Evolutionary conservation across 2,797 vertebrate species (phyloP).

Genomic region (Zalophus californianus): DNA sequence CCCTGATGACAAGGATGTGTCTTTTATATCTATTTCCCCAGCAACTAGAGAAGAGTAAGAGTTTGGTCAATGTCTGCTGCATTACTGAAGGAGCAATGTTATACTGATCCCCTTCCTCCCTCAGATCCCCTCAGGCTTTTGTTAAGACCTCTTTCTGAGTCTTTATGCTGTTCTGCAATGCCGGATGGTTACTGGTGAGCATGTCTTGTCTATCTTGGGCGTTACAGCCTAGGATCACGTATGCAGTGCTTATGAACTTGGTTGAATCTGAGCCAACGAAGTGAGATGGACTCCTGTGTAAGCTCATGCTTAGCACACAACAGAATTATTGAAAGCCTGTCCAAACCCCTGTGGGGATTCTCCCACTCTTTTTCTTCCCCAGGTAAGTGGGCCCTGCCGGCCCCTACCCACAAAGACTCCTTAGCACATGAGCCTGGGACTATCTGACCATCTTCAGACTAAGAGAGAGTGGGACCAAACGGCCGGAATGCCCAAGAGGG

Average conservation of each 20-base stretch:
- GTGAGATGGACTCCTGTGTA: neutral
- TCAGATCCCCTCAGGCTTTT: accelerated
- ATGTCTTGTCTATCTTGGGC: neutral
- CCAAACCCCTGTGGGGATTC: neutral
- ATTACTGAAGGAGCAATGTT: neutral
- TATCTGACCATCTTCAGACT: neutral
- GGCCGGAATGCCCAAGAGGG: neutral
- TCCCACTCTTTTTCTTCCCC: neutral
- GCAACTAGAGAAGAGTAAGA: neutral
- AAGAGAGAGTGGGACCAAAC: neutral
- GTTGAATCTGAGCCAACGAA: neutral
- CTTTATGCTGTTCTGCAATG: neutral
- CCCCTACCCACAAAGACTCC: neutral
- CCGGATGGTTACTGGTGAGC: neutral
- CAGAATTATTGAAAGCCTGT: neutral
- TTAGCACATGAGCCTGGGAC: neutral
- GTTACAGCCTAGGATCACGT: neutral
- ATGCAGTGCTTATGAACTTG: neutral
- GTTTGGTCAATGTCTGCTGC: neutral
- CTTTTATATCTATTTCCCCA: neutral
- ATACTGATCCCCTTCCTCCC: neutral
- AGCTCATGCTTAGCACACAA: neutral
- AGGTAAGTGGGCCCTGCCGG: neutral
- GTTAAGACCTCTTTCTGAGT: neutral
- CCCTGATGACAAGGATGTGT: neutral